Percentiles rank a stretch among this genome's conserved stretches.
Conservation (phyloP, 2,113 vertebrate species). For the Picathartes gymnocephalus region DNA sequence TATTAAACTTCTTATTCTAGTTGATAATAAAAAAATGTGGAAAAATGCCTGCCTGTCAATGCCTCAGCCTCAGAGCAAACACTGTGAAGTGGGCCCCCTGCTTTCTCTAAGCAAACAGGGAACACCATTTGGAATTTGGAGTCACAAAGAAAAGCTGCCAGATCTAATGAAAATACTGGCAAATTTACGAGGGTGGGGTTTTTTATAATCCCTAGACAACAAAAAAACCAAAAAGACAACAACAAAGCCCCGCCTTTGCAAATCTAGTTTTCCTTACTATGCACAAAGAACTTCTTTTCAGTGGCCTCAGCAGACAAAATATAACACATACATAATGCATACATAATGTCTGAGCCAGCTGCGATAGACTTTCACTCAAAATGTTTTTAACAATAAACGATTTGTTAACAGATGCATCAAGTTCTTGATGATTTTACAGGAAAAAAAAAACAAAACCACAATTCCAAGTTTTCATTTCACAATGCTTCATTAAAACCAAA, state of each 20-base stretch:
- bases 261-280: not conserved
- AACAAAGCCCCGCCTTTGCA: not conserved
- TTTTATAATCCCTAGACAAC: not conserved
- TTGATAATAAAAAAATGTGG: conserved; percentile 55
- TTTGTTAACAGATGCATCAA: conserved; percentile 50
- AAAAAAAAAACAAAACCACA: not conserved
- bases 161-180: conserved; percentile 35
- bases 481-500: conserved; percentile 44
- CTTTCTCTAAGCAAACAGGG: conserved; percentile 17
- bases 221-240: not conserved
- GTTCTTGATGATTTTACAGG: not conserved
- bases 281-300: not conserved
- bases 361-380: conserved; percentile 29
- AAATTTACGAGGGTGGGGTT: not conserved
- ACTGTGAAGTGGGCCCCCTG: not conserved
- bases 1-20: conserved; percentile 59
- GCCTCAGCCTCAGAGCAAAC: conserved; percentile 35
- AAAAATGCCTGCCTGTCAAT: conserved; percentile 37
- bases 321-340: not conserved
- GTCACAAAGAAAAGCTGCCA: conserved; percentile 29
- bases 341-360: conserved; percentile 9
- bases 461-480: conserved; percentile 2
- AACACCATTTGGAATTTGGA: not conserved
- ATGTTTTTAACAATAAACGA: not conserved
- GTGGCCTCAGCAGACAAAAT: conserved; percentile 7